A percentile compares a stretch with the other conserved stretches of the same genome.
Evolutionary conservation across 2,113 vertebrate genomes (phyloP).

Genomic region (Todiramphus saurophagus): DNA sequence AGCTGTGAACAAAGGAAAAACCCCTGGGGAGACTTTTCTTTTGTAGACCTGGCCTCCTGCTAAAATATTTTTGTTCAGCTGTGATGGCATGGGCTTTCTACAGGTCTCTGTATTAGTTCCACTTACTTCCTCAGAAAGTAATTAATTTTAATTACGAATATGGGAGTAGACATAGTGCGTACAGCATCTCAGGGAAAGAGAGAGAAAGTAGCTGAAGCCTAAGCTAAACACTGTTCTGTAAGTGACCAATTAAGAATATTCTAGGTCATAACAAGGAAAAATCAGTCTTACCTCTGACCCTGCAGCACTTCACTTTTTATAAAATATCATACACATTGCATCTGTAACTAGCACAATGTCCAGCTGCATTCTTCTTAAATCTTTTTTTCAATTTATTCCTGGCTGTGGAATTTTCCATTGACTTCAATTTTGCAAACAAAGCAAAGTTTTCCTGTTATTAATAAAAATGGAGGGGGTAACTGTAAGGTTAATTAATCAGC

Average conservation of each 20-base stretch:
- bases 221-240: neutral
- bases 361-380: neutral
- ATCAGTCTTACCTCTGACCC: neutral
- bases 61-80: conserved; percentile 13
- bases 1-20: conserved; percentile 58
- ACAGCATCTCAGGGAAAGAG: neutral
- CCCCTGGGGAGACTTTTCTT: neutral
- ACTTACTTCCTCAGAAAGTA: neutral
- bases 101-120: neutral
- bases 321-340: neutral
- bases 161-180: neutral
- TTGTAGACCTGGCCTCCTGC: neutral
- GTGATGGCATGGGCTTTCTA: neutral
- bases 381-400: neutral
- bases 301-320: neutral
- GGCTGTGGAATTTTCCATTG: neutral
- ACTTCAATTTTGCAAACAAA: neutral
- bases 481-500: neutral
- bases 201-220: neutral
- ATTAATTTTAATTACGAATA: neutral
- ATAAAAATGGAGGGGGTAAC: neutral
- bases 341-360: neutral
- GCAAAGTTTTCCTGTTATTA: neutral
- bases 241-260: neutral
- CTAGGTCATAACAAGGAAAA: neutral